Conservation (phyloP, 2,888 invertebrate genomes). For the Acleris laterana region DNA sequence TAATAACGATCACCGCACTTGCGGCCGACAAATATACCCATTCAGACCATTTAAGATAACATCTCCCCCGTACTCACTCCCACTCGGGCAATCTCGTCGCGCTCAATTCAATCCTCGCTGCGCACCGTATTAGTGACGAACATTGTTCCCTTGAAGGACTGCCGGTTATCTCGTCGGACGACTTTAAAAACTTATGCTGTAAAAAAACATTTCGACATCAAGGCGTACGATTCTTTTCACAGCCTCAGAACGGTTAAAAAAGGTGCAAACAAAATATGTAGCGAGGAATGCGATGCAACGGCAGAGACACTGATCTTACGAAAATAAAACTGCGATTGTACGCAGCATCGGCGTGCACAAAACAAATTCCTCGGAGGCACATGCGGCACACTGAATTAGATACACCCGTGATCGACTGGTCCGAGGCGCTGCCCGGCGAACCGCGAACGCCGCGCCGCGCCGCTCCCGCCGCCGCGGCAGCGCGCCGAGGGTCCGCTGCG, state of each 20-base stretch:
- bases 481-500: not conserved
- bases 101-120: conserved; percentile 44
- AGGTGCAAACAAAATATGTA: conserved; percentile 66
- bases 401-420: conserved; percentile 75
- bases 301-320: conserved; percentile 68
- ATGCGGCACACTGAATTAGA: conserved; percentile 78
- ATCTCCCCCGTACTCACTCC: conserved; percentile 37
- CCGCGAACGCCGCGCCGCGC: conserved; percentile 59
- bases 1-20: conserved; percentile 61
- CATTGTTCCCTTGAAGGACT: conserved; percentile 40
- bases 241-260: conserved; percentile 54
- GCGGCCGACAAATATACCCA: conserved; percentile 51
- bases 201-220: conserved; percentile 52
- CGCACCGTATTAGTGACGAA: conserved; percentile 28
- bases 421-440: conserved; percentile 59
- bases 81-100: conserved; percentile 46
- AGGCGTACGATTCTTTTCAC: conserved; percentile 55
- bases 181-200: conserved; percentile 20
- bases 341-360: conserved; percentile 70
- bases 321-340: conserved; percentile 78
- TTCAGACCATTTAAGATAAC: conserved; percentile 47
- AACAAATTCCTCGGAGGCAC: conserved; percentile 79
- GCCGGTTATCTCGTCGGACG: conserved; percentile 34
- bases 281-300: conserved; percentile 63
- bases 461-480: conserved; percentile 35